Evolutionary conservation across 2,888 invertebrate genomes (phyloP).

Genomic region (Leptinotarsa juncta): DNA sequence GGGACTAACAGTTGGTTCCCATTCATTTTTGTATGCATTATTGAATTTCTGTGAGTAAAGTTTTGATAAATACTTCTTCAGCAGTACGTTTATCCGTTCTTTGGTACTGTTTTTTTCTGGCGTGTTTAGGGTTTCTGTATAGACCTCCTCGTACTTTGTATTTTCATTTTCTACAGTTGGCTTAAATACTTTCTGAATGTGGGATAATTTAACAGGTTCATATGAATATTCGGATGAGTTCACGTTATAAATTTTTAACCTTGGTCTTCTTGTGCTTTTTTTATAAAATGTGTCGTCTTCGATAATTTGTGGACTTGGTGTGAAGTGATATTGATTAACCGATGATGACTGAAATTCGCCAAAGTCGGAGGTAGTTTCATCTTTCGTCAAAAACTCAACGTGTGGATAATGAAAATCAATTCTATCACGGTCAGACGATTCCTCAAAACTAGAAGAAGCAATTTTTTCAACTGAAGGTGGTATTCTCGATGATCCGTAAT

Average conservation of each 20-base stretch:
- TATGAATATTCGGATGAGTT: slow-evolving; percentile 18
- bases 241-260: slow-evolving; percentile 28
- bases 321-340: slow-evolving; percentile 27
- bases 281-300: slow-evolving; percentile 17
- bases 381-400: slow-evolving; percentile 40
- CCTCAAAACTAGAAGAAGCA: slow-evolving; percentile 2
- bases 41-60: slow-evolving; percentile 51
- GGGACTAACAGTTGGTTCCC: neutral
- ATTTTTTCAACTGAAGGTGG: slow-evolving; percentile 13
- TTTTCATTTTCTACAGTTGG: slow-evolving; percentile 9
- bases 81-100: slow-evolving; percentile 49
- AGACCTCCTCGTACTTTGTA: slow-evolving; percentile 44
- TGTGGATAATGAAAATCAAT: slow-evolving; percentile 45
- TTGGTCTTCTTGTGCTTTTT: slow-evolving; percentile 35
- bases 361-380: slow-evolving; percentile 47
- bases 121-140: slow-evolving; percentile 14
- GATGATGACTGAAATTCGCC: slow-evolving; percentile 32
- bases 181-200: slow-evolving; percentile 45
- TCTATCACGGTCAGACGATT: slow-evolving; percentile 31
- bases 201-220: slow-evolving; percentile 31
- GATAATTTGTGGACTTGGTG: slow-evolving; percentile 35
- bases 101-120: slow-evolving; percentile 32
- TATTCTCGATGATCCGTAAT: neutral
- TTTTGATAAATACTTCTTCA: slow-evolving; percentile 52
- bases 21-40: slow-evolving; percentile 3